Percentiles rank a stretch among this genome's conserved stretches.
phyloP scores from a whole-genome alignment of 2,797 vertebrate genomes.

The Pterois miles region DNA sequence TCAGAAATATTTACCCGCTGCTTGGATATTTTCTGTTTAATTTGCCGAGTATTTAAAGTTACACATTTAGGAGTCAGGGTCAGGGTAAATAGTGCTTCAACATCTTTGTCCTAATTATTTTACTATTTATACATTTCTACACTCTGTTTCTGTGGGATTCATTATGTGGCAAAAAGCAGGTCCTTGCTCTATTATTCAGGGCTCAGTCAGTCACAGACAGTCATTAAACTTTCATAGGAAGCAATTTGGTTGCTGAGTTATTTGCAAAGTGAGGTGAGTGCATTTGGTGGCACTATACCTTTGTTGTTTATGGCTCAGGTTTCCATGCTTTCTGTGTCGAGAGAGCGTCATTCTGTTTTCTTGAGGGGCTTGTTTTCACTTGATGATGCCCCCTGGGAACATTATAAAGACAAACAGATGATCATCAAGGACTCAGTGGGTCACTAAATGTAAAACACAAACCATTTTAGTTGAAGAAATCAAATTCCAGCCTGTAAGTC shows the following conservation, averaged over 20 bases:
- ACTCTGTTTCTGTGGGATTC: constrained; percentile 67
- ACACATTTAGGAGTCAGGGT: constrained; percentile 23
- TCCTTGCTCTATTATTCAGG: constrained; percentile 80
- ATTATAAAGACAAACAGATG: background rate
- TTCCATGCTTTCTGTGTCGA: constrained; percentile 15
- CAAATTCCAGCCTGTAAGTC: background rate
- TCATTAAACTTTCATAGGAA: constrained; percentile 83
- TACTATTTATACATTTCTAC: constrained; percentile 47
- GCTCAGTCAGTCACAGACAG: constrained; percentile 81
- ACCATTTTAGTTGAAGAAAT: background rate
- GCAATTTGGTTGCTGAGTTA: constrained; percentile 76
- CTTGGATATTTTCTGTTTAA: constrained; percentile 19
- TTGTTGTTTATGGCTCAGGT: constrained; percentile 41
- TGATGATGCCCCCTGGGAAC: background rate
- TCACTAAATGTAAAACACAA: constrained; percentile 3
- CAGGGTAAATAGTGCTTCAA: constrained; percentile 23
- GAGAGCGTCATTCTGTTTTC: background rate
- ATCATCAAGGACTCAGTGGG: background rate
- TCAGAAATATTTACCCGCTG: constrained; percentile 50
- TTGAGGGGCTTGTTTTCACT: background rate
- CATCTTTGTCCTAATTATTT: constrained; percentile 45
- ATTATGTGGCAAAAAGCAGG: constrained; percentile 72
- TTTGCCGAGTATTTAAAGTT: constrained; percentile 42
- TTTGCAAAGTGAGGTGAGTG: constrained; percentile 72
- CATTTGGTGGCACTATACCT: constrained; percentile 50